Evolutionary conservation across 1,140 invertebrate genomes (phyloP).

Genomic region (Lycorma delicatula): DNA sequence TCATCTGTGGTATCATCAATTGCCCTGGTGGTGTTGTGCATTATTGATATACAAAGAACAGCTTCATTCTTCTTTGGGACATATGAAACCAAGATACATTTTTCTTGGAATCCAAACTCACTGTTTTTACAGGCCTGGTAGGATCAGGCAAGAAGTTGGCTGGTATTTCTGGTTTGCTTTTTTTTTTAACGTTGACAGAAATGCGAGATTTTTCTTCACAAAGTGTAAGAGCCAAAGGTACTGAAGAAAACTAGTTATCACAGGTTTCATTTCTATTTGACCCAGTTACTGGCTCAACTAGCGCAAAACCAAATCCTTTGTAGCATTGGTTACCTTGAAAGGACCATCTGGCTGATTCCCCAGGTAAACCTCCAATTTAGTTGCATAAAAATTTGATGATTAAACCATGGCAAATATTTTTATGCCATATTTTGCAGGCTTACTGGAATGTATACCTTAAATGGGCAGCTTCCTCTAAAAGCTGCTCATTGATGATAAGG

Average conservation of each 20-base stretch:
- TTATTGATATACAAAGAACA: constrained; percentile 18
- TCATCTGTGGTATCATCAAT: constrained; percentile 12
- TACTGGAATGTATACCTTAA: too few species aligned
- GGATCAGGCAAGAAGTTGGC: constrained; percentile 6
- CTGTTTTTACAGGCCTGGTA: constrained; percentile 3
- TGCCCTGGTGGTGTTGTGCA: constrained; percentile 14
- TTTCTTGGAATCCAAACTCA: constrained; percentile 16
- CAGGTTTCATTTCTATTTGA: constrained; percentile 31
- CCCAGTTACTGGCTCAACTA: constrained; percentile 21
- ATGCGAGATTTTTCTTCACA: constrained; percentile 22
- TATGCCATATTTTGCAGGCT: too few species aligned
- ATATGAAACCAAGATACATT: constrained; percentile 22
- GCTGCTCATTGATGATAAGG: too few species aligned
- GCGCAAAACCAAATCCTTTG: background rate
- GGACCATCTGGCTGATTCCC: background rate
- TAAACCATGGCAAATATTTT: too few species aligned
- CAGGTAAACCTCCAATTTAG: too few species aligned
- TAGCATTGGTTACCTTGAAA: background rate
- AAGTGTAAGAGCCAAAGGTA: constrained; percentile 18
- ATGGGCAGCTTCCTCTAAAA: too few species aligned
- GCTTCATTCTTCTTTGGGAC: constrained; percentile 23
- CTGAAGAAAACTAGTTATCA: constrained; percentile 34
- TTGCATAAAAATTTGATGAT: too few species aligned
- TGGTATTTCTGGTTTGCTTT: constrained; percentile 16
- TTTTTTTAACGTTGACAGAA: constrained; percentile 31